phyloP scores from a whole-genome alignment of 23 tunicate genomes.

The Clavelina lepadiformis region DNA sequence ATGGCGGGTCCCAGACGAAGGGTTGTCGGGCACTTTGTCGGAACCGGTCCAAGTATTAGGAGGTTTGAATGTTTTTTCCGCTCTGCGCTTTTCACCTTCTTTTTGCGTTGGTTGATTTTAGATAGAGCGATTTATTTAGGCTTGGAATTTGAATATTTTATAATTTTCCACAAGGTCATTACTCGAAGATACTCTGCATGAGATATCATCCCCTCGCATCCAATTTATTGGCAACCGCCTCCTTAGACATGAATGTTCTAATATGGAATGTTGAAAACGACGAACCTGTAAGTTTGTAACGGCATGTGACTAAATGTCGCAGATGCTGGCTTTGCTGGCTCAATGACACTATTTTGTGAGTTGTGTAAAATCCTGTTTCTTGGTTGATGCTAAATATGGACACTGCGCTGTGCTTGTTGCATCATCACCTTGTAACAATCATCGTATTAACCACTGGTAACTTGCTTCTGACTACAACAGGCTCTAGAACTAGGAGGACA shows the following conservation, averaged over 20 bases:
- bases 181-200: constrained; percentile 38
- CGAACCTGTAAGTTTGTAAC: constrained; percentile 27
- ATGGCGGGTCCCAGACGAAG: constrained; percentile 60
- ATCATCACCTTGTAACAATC: no score
- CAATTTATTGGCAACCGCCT: constrained; percentile 59
- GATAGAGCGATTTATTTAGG: no score
- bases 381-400: no score
- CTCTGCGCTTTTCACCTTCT: neutral
- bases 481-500: constrained; percentile 23
- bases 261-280: constrained; percentile 57
- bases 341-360: no score
- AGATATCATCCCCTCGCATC: constrained; percentile 72
- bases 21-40: constrained; percentile 16
- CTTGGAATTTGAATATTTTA: no score
- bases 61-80: constrained; percentile 30
- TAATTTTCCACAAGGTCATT: no score
- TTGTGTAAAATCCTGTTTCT: no score
- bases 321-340: no score
- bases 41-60: constrained; percentile 28
- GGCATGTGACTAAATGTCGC: neutral
- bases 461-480: no score
- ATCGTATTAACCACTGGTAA: no score
- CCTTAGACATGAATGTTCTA: constrained; percentile 38
- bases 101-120: constrained; percentile 4
- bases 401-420: no score